Evolutionary conservation across 2,113 vertebrate species (phyloP), one percentile per base, ranked within the genome.

Genomic region (Anarhynchus alexandrinus): DNA sequence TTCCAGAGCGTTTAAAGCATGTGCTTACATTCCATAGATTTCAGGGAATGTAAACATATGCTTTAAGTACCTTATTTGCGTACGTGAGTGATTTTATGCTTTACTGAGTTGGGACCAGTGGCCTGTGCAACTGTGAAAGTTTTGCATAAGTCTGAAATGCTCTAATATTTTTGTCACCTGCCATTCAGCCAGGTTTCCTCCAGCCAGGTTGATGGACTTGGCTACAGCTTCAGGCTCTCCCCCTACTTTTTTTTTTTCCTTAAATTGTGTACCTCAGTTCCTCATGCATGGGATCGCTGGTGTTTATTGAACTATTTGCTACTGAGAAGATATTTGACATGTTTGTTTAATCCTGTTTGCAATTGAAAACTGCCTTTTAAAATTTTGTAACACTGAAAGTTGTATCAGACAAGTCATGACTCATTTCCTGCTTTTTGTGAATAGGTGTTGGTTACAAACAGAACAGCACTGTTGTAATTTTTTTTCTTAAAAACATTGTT

Each of bases 321-420:
- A 86, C 97, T 95, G 97, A 90, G 96, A 91, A 96, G 84, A 42
- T 86, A 94, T 79, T 95, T 97, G 81, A 91, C 34, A 3, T 97
- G 93, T 95, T 96, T 83, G 86, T 97, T 96, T 96, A 96, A 93
- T 95, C 92, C 95, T 98, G 96, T 97, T 98, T 94, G 88, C 92
- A 97, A 95, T 95, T 96, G 94, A 95, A 93, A 96, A 65, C 80
- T 97, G 90, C 95, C 87, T 97, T 98, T 97, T 96, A 87, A 92
- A 94, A n/a, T 94, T 97, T 96, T 95, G 96, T 97, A 96, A 94
- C 94, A 96, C 95, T 93, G 95, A 94, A 91, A 96, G 69, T 96
- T 98, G 96, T 98, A 94, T 96, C 82, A 91, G 94, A 85, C 29
- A 51, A 96, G 52, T 95, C 34, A 52, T 88, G 45, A 88, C 82